Conservation (phyloP, 2,888 invertebrate species). For the Macrophya alboannulata region DNA sequence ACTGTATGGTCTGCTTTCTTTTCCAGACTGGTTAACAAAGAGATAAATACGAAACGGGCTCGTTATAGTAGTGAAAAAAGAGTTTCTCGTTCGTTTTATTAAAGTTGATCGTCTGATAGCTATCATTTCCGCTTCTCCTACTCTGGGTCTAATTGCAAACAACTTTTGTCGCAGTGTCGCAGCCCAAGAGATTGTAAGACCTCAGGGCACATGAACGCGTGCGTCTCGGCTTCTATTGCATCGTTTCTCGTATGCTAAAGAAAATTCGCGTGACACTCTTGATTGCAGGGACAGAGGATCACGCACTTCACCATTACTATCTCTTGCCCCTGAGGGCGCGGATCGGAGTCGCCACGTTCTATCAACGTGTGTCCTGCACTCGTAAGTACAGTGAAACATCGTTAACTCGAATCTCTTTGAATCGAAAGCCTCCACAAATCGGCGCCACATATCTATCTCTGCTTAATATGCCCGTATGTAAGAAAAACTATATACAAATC, state of each 20-base stretch:
- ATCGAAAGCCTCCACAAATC: background rate
- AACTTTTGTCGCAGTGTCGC: constrained; percentile 32
- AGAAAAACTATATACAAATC: too few relatives aligned
- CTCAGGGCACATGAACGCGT: background rate
- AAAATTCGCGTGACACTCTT: constrained; percentile 24
- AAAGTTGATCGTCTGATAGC: constrained; percentile 33
- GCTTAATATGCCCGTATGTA: too few relatives aligned
- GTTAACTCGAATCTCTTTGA: too few relatives aligned
- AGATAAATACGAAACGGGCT: constrained; percentile 11
- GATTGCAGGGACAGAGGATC: background rate
- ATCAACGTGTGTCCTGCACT: background rate
- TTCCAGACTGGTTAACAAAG: constrained; percentile 31
- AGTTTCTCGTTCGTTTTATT: constrained; percentile 35
- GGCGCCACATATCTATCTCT: too few relatives aligned
- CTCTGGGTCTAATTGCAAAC: constrained; percentile 43
- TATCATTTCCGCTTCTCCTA: constrained; percentile 30
- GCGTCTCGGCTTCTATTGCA: background rate
- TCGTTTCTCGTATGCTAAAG: background rate
- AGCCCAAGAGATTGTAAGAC: constrained; percentile 10
- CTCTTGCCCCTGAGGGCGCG: background rate
- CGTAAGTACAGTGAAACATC: background rate
- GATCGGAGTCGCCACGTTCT: background rate
- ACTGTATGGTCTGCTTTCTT: constrained; percentile 55
- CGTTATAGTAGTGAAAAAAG: background rate
- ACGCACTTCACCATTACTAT: background rate